Evolutionary conservation across 1,140 invertebrate species (phyloP).

Genomic region (Drosophila sp.): DNA sequence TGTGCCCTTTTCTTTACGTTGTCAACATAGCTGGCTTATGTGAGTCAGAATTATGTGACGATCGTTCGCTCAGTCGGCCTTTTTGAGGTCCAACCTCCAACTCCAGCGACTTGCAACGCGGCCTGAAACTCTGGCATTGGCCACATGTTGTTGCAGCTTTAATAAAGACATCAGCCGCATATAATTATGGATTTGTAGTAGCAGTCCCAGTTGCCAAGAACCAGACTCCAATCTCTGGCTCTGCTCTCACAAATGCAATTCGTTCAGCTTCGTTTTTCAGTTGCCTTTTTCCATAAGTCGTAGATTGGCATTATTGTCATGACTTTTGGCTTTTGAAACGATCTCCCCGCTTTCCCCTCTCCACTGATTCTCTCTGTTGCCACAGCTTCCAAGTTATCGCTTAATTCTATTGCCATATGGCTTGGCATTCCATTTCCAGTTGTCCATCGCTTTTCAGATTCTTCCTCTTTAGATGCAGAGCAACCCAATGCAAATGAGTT

Average conservation of each 20-base stretch:
- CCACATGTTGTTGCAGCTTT: conserved; percentile 79
- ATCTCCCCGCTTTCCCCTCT: conserved; percentile 3
- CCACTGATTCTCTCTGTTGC: no score
- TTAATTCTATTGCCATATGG: conserved; percentile 75
- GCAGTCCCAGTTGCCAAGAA: conserved; percentile 30
- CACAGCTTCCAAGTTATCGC: conserved; percentile 29
- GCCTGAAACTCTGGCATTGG: conserved; percentile 13
- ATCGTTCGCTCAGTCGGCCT: conserved; percentile 64
- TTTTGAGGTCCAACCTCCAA: conserved; percentile 57
- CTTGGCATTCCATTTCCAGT: conserved; percentile 50
- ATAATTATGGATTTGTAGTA: conserved; percentile 83
- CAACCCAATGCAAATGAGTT: conserved; percentile 69
- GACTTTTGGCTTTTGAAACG: conserved; percentile 37
- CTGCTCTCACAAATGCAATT: conserved; percentile 66
- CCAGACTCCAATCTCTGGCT: conserved; percentile 23
- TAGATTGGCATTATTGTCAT: conserved; percentile 83
- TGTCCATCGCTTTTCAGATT: conserved; percentile 25
- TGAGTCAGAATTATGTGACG: conserved; percentile 83
- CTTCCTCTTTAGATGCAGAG: background rate
- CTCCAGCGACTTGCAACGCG: conserved; percentile 18
- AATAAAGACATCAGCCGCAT: conserved; percentile 82
- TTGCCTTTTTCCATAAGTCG: conserved; percentile 69
- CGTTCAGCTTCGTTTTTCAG: conserved; percentile 80
- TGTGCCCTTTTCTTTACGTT: conserved; percentile 71
- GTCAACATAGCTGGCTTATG: conserved; percentile 83